Conservation (phyloP, 2,113 vertebrate genomes). For the Cyprinodon variegatus region DNA sequence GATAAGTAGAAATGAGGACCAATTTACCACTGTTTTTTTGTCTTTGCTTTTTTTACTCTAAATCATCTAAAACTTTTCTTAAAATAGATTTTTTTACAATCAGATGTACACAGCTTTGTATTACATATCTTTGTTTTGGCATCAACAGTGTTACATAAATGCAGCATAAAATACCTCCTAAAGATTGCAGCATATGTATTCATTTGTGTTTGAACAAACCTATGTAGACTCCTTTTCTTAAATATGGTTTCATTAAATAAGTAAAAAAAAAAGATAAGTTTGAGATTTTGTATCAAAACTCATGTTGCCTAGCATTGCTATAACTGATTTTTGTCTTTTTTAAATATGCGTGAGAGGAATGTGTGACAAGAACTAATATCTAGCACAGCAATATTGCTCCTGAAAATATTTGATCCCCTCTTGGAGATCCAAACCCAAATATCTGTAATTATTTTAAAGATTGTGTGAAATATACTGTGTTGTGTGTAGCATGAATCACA, state of each 20-base stretch:
- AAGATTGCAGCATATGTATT: constrained; percentile 14
- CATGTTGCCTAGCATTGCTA: constrained; percentile 46
- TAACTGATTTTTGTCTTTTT: constrained; percentile 39
- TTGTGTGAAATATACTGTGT: constrained; percentile 26
- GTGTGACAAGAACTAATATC: constrained; percentile 21
- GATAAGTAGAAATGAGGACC: background rate
- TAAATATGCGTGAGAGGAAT: constrained; percentile 31
- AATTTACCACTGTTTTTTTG: background rate
- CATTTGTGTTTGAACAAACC: constrained; percentile 19
- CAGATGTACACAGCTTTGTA: background rate
- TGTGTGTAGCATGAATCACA: constrained; percentile 30
- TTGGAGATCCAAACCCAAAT: constrained; percentile 27
- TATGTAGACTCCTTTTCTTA: constrained; percentile 12
- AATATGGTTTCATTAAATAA: constrained; percentile 51
- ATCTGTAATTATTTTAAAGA: constrained; percentile 25
- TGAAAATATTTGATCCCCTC: constrained; percentile 17
- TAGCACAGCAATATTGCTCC: constrained; percentile 60
- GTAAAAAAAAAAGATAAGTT: constrained; percentile 37
- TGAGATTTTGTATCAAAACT: constrained; percentile 57
- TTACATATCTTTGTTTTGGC: background rate
- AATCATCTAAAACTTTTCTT: background rate
- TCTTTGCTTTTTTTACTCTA: background rate
- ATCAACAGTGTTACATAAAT: constrained; percentile 9
- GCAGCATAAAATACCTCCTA: constrained; percentile 9
- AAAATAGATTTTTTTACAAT: background rate